Evolutionary conservation across 2,888 invertebrate species (phyloP).

Genomic region (Conomelus anceps): DNA sequence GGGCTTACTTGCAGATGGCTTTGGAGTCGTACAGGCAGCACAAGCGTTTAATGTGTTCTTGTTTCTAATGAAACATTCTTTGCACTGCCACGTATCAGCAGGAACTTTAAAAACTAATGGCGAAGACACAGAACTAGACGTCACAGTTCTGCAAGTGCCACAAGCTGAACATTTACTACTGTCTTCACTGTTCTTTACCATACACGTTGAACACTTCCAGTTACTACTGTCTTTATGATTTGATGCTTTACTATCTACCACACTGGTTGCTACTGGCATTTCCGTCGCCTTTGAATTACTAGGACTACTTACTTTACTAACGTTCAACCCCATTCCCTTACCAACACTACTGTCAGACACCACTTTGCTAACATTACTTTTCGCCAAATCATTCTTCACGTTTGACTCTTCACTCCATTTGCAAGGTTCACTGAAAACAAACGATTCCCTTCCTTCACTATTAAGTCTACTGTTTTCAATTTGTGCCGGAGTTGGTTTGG

Average conservation of each 20-base stretch:
- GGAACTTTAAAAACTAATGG: constrained; percentile 42
- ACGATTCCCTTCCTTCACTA: not conserved
- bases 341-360: not conserved
- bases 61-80: constrained; percentile 55
- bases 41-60: constrained; percentile 45
- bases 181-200: constrained; percentile 48
- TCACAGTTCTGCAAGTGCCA: constrained; percentile 42
- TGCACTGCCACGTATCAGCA: constrained; percentile 59
- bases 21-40: constrained; percentile 48
- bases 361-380: not conserved
- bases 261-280: not conserved
- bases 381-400: not conserved
- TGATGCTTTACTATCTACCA: not conserved
- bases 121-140: not conserved
- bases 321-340: not conserved
- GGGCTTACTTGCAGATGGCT: not conserved
- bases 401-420: not conserved
- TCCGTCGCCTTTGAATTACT: not conserved
- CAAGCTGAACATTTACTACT: constrained; percentile 50
- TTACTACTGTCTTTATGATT: constrained; percentile 28
- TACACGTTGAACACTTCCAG: constrained; percentile 55
- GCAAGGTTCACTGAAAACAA: not conserved
- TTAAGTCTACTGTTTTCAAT: not conserved
- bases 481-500: not conserved
- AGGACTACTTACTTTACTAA: not conserved